Evolutionary conservation across 2,888 invertebrate species (phyloP).

Genomic region (Patella pellucida): DNA sequence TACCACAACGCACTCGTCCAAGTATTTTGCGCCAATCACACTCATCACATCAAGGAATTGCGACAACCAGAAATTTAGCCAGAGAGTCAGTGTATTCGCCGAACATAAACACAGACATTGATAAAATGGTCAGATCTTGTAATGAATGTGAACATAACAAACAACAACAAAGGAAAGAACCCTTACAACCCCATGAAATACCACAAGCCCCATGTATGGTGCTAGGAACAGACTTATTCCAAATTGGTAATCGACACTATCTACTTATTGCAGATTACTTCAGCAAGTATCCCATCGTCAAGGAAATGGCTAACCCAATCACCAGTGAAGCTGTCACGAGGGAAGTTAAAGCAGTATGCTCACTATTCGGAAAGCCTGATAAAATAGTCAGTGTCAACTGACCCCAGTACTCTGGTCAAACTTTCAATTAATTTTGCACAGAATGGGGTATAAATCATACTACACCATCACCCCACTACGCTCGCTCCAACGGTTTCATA

Average conservation of each 20-base stretch:
- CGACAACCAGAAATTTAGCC: constrained; percentile 27
- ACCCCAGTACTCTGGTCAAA: constrained; percentile 1
- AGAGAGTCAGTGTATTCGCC: constrained; percentile 28
- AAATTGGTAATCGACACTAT: constrained; percentile 18
- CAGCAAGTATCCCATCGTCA: constrained; percentile 18
- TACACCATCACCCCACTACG: constrained; percentile 13
- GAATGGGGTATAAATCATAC: constrained; percentile 4
- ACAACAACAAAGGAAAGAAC: too few relatives aligned
- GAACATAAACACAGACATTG: constrained; percentile 33
- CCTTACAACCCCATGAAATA: too few relatives aligned
- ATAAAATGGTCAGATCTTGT: constrained; percentile 1
- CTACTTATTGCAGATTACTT: constrained; percentile 25
- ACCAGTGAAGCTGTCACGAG: constrained; percentile 13
- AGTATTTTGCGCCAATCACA: constrained; percentile 28
- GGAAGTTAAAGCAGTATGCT: constrained; percentile 10
- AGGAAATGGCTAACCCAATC: background rate
- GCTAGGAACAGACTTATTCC: constrained; percentile 30
- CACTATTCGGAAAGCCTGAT: constrained; percentile 18
- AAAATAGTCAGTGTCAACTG: constrained; percentile 10
- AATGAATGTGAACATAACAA: too few relatives aligned
- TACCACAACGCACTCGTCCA: constrained; percentile 19
- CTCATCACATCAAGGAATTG: constrained; percentile 21
- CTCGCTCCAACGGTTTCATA: background rate
- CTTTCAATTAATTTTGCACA: constrained; percentile 7
- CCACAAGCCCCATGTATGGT: too few relatives aligned